Percentiles rank a stretch among this genome's conserved stretches.
These are phyloP conservation scores for Heliconius hermathena DNA, from an alignment of 1,140 invertebrate species.

Conservation along the genomic window DNA sequence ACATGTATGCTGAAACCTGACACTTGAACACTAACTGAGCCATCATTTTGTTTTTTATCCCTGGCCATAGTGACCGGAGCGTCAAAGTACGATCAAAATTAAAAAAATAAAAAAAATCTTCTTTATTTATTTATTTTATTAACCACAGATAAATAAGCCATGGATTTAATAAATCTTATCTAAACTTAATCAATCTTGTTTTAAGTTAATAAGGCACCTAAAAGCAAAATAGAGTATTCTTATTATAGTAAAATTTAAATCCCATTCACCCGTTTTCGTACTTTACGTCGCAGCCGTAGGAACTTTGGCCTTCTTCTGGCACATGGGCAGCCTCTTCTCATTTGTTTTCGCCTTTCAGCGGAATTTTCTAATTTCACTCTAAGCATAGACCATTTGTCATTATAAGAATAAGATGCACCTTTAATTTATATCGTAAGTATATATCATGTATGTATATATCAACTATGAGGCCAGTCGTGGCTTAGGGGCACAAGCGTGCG, in stretches of 20 bases:
- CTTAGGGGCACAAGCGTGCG: too few species aligned
- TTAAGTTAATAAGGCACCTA: background rate
- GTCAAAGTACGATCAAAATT: too few species aligned
- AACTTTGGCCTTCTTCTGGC: conserved; percentile 43
- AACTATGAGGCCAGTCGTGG: too few species aligned
- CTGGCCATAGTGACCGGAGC: too few species aligned
- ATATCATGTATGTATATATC: background rate
- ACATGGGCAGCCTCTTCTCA: conserved; percentile 34
- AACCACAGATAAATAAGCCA: background rate
- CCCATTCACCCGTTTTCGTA: conserved; percentile 4
- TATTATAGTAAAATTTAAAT: background rate
- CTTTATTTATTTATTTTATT: too few species aligned
- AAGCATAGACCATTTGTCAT: conserved; percentile 37
- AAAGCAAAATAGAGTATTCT: background rate
- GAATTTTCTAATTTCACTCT: conserved; percentile 42
- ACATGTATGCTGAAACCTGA: too few species aligned
- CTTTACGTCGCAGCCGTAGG: conserved; percentile 43
- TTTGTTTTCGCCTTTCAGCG: conserved; percentile 39
- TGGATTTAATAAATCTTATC: background rate
- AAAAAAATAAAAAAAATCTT: too few species aligned
- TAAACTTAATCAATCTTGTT: background rate
- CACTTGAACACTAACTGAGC: too few species aligned
- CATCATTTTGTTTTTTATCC: too few species aligned
- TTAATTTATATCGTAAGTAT: background rate
- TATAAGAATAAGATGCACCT: conserved; percentile 42